Percentiles rank a stretch among this genome's conserved stretches.
phyloP scores from a whole-genome alignment of 2,797 vertebrate species.

The Eulemur coronatus region DNA sequence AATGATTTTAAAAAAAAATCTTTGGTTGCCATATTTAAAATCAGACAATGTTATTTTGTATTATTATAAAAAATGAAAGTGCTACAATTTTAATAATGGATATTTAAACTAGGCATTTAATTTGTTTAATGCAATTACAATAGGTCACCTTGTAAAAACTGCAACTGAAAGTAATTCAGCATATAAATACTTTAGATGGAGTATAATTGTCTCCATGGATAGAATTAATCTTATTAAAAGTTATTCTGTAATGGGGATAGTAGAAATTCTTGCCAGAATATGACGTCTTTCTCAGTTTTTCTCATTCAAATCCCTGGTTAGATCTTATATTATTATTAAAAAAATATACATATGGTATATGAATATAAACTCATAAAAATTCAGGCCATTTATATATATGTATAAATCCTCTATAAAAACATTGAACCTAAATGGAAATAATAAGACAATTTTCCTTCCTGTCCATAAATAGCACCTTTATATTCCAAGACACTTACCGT shows the following conservation, averaged over 20 bases:
- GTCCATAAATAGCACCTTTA: not conserved
- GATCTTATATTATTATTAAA: not conserved
- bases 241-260: not conserved
- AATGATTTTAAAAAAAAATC: not conserved
- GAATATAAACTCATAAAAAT: not conserved
- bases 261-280: not conserved
- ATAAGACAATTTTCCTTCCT: not conserved
- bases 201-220: not conserved
- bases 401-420: not conserved
- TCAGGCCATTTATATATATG: not conserved
- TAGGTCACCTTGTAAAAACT: not conserved
- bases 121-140: not conserved
- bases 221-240: not conserved
- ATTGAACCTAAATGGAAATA: not conserved
- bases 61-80: conserved; percentile 14
- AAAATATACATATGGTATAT: not conserved
- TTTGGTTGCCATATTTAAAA: not conserved
- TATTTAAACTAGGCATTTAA: not conserved
- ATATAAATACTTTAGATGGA: not conserved
- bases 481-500: not conserved
- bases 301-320: not conserved
- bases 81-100: not conserved
- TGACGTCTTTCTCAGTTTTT: not conserved
- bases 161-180: not conserved
- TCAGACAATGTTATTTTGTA: not conserved